Evolutionary conservation across 2,113 vertebrate species (phyloP), one percentile per base, ranked within the genome.

Genomic region (Bambusicola thoracicus): DNA sequence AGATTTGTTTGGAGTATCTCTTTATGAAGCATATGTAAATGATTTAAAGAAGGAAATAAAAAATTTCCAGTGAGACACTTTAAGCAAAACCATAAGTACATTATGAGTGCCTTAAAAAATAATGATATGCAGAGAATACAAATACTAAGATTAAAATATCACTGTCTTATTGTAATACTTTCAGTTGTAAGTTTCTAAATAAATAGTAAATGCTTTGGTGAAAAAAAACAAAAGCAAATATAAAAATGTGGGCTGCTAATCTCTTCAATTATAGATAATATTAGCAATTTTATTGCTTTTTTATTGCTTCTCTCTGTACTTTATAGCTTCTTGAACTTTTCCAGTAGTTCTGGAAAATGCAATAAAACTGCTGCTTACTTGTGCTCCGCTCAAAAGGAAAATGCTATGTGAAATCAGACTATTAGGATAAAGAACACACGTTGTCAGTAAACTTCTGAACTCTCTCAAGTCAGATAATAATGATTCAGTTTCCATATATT

Each of bases 201-300:
- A 81, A 86, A 86, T 56, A n/a, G 40, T 30, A 75, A 86, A 85
- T 44, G 11, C 21, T 76, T 86, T 78, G 44, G 48, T 65, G 65
- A 83, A 81, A 76, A 58, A 81, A 80, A 58, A 3, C 8, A 34
- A 84, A 78, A 80, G 46, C 25, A 44, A 85, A 85, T 61, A 88
- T 3, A 30, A 91, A 81, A 76, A 73, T 18, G n/a, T 38, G 4
- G 12, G 55, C 49, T 53, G 30, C 65, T 89, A 85, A 81, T 92
- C 69, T 89, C 18, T 77, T 92, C 86, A 93, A 92, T 89, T 93
- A 89, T 89, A 72, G 77, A 89, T 89, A 68, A 88, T 20, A 11
- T 49, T 83, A 91, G 82, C 21, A 70, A 89, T 89, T 89, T 79
- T 91, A 92, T 87, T 89, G 72, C 48, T 79, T 38, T 46, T 91